Base-by-base conservation (phyloP, 2,888 invertebrate genomes). In the Atrina japonica region DNA sequence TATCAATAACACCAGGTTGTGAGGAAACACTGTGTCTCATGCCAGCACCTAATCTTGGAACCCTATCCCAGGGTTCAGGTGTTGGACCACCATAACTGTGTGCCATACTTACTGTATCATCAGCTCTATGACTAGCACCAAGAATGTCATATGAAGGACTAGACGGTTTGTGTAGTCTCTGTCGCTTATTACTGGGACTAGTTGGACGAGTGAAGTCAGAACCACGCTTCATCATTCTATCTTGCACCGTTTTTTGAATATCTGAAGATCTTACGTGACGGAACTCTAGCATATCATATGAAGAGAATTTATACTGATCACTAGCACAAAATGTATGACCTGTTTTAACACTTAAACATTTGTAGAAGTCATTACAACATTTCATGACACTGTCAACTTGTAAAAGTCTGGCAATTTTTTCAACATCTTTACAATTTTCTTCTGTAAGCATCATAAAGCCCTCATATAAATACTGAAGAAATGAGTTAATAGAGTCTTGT, bases 371-470 rank as follows among this genome's bases (percentile, higher is more conserved):
- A n/a, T 61, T 40, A 65, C 75, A 75, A 59, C 77, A 77, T 53
- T 75, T 77, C 6, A 68, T 75, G 16, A 77, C 70, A 70, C 73
- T 75, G 52, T 77, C 77, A 23, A 77, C 77, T 56, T 77, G 77
- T 25, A 77, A 55, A 6, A 77, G 58, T 47, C 73, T 56, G 47
- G 77, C 77, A n/a, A 77, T 75, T 56, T 73, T 75, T 49, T 75
- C 77, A 21, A 77, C 63, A 29, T 77, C 77, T 67, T 60, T 58
- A 14, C 68, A 66, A 69, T 75, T 77, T 43, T 77, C 77, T 55
- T 77, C 77, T 40, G 77, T 75, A 11, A 77, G 50, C 65, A 75
- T 71, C 77, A 75, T 77, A 50, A 75, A 77, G 5, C 77, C 77
- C 30, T 77, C 77, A 55, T 77, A 77, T 43, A 77, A 52, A 41